Conservation (phyloP, 1,140 invertebrate species). For the Drosophila azteca region DNA sequence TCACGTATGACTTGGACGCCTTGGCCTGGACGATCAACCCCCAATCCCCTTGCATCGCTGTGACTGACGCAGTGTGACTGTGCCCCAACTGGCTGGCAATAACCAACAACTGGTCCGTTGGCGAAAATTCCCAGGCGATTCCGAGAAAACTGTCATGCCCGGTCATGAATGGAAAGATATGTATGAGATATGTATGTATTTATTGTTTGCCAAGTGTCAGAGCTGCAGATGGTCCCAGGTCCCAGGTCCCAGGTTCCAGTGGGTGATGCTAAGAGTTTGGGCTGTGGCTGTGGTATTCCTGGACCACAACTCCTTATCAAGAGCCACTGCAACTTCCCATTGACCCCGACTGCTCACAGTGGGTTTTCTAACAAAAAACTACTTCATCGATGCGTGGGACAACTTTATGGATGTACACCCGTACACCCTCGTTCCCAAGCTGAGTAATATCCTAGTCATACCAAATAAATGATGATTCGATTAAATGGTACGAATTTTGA, state of each 20-base stretch:
- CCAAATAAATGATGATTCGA: not conserved
- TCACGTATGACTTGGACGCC: constrained; percentile 6
- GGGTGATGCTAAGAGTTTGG: not conserved
- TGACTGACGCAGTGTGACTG: too few relatives aligned
- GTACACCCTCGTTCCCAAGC: not conserved
- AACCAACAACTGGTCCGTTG: not conserved
- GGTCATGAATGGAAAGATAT: constrained; percentile 1
- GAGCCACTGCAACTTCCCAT: not conserved
- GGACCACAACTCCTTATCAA: constrained; percentile 9
- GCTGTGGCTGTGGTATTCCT: constrained; percentile 25
- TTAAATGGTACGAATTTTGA: too few relatives aligned
- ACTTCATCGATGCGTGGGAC: too few relatives aligned
- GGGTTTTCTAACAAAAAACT: not conserved
- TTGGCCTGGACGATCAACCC: not conserved
- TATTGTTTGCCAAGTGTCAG: constrained; percentile 28
- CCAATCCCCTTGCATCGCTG: too few relatives aligned
- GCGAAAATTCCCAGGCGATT: constrained; percentile 17
- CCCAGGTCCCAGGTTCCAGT: too few relatives aligned
- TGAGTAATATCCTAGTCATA: not conserved
- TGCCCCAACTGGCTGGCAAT: too few relatives aligned
- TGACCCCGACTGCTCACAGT: not conserved
- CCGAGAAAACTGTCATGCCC: constrained; percentile 21
- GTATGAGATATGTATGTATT: constrained; percentile 57
- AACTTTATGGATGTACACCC: constrained; percentile 23
- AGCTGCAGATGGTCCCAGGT: too few relatives aligned